phyloP scores from a whole-genome alignment of 2,113 vertebrate species.

The Oryzias javanicus region DNA sequence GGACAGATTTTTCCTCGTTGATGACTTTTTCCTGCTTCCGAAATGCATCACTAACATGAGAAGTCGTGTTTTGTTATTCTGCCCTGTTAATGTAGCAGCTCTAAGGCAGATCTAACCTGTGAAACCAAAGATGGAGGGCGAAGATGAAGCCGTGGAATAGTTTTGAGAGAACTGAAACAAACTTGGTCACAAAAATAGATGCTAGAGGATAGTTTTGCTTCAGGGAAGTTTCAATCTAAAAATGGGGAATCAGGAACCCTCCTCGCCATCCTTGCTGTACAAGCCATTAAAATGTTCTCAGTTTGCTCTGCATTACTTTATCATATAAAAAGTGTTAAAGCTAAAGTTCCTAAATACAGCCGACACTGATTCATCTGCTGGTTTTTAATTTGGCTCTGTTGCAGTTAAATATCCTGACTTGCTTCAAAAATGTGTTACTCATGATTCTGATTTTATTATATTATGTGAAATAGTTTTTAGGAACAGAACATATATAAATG shows the following conservation, averaged over 20 bases:
- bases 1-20: no score
- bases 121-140: background rate
- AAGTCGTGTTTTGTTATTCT: background rate
- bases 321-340: no score
- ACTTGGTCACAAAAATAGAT: no score
- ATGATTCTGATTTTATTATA: slow-evolving; percentile 33
- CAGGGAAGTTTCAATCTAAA: no score
- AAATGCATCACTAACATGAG: background rate
- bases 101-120: slow-evolving; percentile 8
- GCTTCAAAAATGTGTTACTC: slow-evolving; percentile 22
- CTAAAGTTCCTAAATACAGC: background rate
- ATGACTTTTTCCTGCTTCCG: background rate
- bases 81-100: slow-evolving; percentile 33
- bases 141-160: background rate
- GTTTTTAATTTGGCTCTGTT: background rate
- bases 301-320: no score
- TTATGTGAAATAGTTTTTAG: background rate
- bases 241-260: no score
- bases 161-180: no score
- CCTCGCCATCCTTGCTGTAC: no score
- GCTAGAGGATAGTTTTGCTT: no score
- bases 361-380: background rate
- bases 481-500: background rate
- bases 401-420: slow-evolving; percentile 10
- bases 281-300: no score